Base-by-base conservation (phyloP, 1,140 invertebrate species). In the Zaprionus nigranus region DNA sequence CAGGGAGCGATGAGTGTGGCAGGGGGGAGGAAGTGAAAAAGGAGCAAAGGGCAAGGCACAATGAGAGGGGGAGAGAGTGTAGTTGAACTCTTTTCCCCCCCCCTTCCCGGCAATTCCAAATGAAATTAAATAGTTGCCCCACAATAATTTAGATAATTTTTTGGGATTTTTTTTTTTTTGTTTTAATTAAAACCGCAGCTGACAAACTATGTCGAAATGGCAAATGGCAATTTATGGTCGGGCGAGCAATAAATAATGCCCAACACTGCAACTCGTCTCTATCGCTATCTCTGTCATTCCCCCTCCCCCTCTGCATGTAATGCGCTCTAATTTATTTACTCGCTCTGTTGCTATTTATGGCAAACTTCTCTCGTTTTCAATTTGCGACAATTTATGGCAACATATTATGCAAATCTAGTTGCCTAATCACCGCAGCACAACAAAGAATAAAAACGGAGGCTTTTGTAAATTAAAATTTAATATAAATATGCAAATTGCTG, bases 121-220 rank as follows among this genome's bases (percentile, higher is more conserved):
- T 78, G 63, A 58, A 75, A 80, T 67, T 53, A 78, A 80, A 67
- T 64, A 57, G 57, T 40, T 30, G 51, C 26, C 43, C 43, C 34
- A 54, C 85, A 67, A 90, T 87, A 79, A 87, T 81, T 87, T 87
- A 87, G 81, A 88, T 87, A 88, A 84, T 81, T 90, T 88, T 88
- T 74, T 79, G 12, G 38, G 9, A 4, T 12, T 46, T 6, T 0
- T 83, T 38, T 53, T 2, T 56, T 30, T 56, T n/a, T 66, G 88
- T 87, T 17, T 17, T 17, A 87, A 87, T 87, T 87, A 87, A 87
- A 90, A 61, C 68, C 84, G 68, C 81, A 78, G 61, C 81, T 88
- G 84, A 87, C 84, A 87, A 83, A 81, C 69, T 59, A 67, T 60
- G 30, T 20, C 20, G 40, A 46, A 46, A 51, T 67, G 43, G 57